Base-by-base conservation (phyloP, 92 coral and sea anemone genomes). In the Blastomussa wellsi region DNA sequence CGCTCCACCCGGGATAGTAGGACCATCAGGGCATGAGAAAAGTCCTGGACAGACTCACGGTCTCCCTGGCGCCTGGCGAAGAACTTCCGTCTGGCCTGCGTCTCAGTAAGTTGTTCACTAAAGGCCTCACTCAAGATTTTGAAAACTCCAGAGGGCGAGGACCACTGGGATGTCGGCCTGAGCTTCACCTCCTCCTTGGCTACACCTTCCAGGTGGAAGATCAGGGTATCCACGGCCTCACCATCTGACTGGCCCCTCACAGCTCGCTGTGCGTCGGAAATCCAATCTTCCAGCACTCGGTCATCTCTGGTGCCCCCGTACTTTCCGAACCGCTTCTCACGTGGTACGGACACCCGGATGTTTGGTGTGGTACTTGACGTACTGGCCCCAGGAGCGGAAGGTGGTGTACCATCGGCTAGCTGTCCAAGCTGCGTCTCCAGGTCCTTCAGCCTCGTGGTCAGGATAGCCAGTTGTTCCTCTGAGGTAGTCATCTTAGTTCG, bases 91-190 rank as follows among this genome's bases (percentile, higher is more conserved):
- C 81, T 47, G 38, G 93, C 93, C 65, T 86, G 93, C 37, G 93
- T 90, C 49, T 55, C 78, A 4, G 91, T 87, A n/a, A 90, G 91
- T 85, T 90, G 88, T 48, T 86, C 93, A 32, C 93, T 70, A 72
- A 90, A 90, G 66, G 26, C 76, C 24, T 85, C 84, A 65, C 91
- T 76, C 69, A 87, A 53, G 77, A 88, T 78, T 78, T 35, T 51
- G 81, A 88, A 91, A 44, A 91, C 69, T 12, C 83, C 77, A 7
- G 81, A 35, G 10, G 91, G 94, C 17, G 78, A 64, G 35, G 83
- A 62, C 84, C 91, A 91, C 49, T 91, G 75, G 15, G 62, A 13
- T 2, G 89, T 49, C 24, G 89, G 94, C 73, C 89, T 29, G 12
- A 90, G 83, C 33, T 79, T 74, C 9, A 90, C 84, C 81, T 90